These are phyloP conservation scores for Halcyon chelicuti DNA, from an alignment of 2,797 vertebrate species.

Conservation along the genomic window DNA sequence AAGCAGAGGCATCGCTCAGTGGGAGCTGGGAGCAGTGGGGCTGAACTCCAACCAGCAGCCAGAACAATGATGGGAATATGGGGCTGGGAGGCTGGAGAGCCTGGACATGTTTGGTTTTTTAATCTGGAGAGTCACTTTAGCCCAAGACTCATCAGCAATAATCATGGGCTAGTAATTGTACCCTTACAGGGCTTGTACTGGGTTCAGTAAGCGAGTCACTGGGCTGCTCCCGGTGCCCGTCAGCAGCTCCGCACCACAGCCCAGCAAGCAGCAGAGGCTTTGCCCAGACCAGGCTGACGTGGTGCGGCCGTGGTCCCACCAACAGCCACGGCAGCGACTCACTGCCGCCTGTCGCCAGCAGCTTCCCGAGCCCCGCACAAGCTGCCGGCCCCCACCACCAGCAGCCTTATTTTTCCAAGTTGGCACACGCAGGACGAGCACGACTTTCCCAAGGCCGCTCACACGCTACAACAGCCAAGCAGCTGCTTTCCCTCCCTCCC, in stretches of 20 bases:
- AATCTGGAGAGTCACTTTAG: not conserved
- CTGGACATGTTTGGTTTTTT: not conserved
- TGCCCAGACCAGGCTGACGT: not conserved
- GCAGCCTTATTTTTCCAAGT: not conserved
- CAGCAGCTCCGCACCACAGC: not conserved
- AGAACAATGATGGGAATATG: not conserved
- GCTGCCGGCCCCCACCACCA: not conserved
- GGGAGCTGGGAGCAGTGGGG: not conserved
- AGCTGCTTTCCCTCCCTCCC: not conserved
- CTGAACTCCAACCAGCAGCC: not conserved
- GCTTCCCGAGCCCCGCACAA: not conserved
- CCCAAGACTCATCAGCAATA: not conserved
- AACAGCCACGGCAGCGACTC: not conserved
- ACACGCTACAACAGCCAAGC: not conserved
- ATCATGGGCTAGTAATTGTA: not conserved
- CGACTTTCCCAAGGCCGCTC: not conserved
- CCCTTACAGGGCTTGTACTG: not conserved
- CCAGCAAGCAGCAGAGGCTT: not conserved
- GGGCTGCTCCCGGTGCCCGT: not conserved
- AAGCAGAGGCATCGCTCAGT: not conserved
- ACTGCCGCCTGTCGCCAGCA: not conserved
- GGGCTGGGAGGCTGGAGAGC: not conserved
- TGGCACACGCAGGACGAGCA: not conserved
- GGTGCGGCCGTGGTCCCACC: rapidly evolving
- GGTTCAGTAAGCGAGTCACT: not conserved